Evolutionary conservation across 2,888 invertebrate genomes (phyloP), one percentile per base, ranked within the genome.

Genomic region (Eristalis arbustorum): DNA sequence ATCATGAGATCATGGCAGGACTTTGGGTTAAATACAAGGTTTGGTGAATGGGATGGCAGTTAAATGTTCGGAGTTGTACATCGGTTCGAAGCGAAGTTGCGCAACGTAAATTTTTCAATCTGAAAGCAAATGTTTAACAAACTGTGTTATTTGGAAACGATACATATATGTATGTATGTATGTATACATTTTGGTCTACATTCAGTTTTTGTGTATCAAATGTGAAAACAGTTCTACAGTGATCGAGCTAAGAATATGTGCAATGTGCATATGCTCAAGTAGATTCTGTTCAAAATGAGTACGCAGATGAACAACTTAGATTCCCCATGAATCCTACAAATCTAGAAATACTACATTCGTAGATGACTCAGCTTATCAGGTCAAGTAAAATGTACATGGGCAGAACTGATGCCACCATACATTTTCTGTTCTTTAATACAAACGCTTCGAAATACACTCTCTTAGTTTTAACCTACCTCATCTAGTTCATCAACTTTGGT

Each of bases 401-500:
- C 2, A 40, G 2, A 13, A 13, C 13, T 37, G 37, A 37, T 42
- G 42, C n/a, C 42, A 42, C 18, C 18, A 6, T n/a, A 49, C 6
- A 6, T 49, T 49, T 49, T 49, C 49, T 18, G 18, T 6, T 6
- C 49, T 0, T 8, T 5, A n/a, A n/a, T 49, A 18, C 1, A 18
- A 18, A 8, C 10, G 6, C 0, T 49, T n/a, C 2, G 2, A 3
- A 14, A 56, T 31, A 34, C 64, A 28, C n/a, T n/a, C 6, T n/a
- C n/a, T n/a, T n/a, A 14, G 5, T 18, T 22, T 13, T 25, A 59
- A 82, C 88, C 75, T 71, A 92, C 92, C 89, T 91, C 90, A 22
- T 84, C 79, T 42, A 84, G 23, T 34, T 88, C 79, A 56, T 83
- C 84, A n/a, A 88, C 84, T 61, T 84, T 84, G 49, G 28, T 84